Evolutionary conservation across 2,888 invertebrate species (phyloP), one percentile per base, ranked within the genome.

Genomic region (Amblyteles armatorius): DNA sequence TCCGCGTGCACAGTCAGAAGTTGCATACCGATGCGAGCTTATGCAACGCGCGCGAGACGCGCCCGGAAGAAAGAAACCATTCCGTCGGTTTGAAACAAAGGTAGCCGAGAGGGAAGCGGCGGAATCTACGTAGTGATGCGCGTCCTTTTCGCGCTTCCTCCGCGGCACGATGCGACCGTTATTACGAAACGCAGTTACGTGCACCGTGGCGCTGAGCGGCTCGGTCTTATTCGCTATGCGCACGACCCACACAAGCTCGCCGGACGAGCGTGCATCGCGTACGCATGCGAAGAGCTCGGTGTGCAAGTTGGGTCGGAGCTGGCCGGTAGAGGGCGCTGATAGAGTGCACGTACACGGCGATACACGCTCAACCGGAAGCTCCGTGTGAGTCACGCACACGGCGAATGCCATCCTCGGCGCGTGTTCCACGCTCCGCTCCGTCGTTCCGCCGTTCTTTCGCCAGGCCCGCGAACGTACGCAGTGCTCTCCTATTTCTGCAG

Each of bases 181-280:
- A 83, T 81, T 83, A 86, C 83, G 57, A 81, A 86, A 83, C 83
- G 83, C 81, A 83, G 86, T 86, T 86, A 81, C 65, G 69, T 77
- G 57, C 65, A 73, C 60, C 36, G 79, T 60, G 55, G 44, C 68
- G 83, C 81, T 78, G 78, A 83, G 73, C 40, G 81, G 77, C 76
- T 44, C 71, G 52, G 40, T 16, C 63, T 73, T 74, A 57, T 22
- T 22, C 22, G 22, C 22, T 22, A 22, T 22, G 22, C 1, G 22
- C 22, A 22, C 22, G 22, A 22, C 22, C 22, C 1, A 0, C 22
- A 22, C 22, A 22, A 22, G 22, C 22, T 22, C 22, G 1, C 22
- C 22, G 22, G 1, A 22, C 22, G 22, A 22, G 22, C 1, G 22
- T 22, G 22, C 1, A 22, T 22, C 1, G 22, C 22, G 22, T 22